Evolutionary conservation across 2,113 vertebrate species (phyloP).

Genomic region (Equus przewalskii): DNA sequence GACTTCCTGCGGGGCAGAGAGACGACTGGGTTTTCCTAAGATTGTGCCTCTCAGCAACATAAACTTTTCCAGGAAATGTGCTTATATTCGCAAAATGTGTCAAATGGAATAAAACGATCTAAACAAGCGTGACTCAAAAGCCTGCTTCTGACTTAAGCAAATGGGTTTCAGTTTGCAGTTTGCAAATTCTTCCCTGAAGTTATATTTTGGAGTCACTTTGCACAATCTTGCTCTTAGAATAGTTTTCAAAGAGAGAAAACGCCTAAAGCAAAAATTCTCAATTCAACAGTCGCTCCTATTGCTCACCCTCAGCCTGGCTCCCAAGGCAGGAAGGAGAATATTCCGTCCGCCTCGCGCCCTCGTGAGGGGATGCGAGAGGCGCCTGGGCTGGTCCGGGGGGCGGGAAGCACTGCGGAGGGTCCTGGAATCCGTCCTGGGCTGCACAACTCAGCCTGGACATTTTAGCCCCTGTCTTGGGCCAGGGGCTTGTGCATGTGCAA

Average conservation of each 20-base stretch:
- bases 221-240: conserved; percentile 28
- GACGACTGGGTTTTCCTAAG: accelerated
- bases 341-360: accelerated
- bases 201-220: not conserved
- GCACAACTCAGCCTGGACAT: accelerated
- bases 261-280: conserved; percentile 26
- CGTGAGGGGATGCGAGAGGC: accelerated
- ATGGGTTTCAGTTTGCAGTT: not conserved
- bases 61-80: conserved; percentile 1
- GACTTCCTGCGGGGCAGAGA: not conserved
- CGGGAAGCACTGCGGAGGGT: accelerated
- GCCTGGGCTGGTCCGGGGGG: not conserved
- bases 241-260: conserved; percentile 22
- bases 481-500: no score
- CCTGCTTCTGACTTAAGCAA: conserved; percentile 39
- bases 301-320: not conserved
- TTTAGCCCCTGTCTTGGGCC: accelerated
- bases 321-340: accelerated
- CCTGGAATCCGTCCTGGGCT: not conserved
- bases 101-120: not conserved
- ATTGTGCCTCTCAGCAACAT: not conserved
- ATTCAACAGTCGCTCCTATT: not conserved
- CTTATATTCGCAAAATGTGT: not conserved
- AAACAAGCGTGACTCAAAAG: not conserved
- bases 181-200: conserved; percentile 47